phyloP scores from a whole-genome alignment of 2,888 invertebrate species.

The Sicus ferrugineus region DNA sequence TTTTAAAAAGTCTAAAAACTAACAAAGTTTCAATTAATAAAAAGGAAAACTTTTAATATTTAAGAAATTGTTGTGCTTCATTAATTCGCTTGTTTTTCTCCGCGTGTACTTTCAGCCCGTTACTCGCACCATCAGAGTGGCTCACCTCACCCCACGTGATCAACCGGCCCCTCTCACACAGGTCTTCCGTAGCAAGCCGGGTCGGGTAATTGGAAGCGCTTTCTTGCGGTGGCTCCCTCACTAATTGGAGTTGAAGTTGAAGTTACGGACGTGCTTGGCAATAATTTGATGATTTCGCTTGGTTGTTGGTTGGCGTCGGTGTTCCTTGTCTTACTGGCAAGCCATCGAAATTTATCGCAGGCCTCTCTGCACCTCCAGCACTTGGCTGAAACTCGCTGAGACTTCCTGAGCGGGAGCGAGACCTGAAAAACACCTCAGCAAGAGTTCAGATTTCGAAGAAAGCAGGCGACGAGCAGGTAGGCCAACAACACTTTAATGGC shows the following conservation, averaged over 20 bases:
- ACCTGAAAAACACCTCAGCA: neutral
- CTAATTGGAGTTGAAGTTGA: conserved; percentile 24
- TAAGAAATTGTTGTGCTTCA: too few relatives aligned
- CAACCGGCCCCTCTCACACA: too few relatives aligned
- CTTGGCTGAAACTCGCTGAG: neutral
- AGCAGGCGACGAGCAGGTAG: neutral
- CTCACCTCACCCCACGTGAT: too few relatives aligned
- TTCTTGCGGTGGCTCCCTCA: conserved; percentile 15
- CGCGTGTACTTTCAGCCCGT: too few relatives aligned
- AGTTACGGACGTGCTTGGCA: conserved; percentile 21
- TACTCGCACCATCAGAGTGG: too few relatives aligned
- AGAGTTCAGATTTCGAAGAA: neutral
- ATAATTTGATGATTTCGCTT: conserved; percentile 6
- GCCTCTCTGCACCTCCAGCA: neutral
- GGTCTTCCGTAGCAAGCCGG: too few relatives aligned
- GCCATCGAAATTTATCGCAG: neutral
- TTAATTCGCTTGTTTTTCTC: too few relatives aligned
- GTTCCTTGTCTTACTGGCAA: neutral
- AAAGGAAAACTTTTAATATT: too few relatives aligned
- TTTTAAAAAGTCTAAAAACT: too few relatives aligned
- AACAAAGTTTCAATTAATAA: too few relatives aligned
- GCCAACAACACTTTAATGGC: neutral
- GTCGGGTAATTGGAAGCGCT: conserved; percentile 14
- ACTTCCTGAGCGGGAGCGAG: neutral
- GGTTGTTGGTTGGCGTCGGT: conserved; percentile 2